A percentile compares a stretch with the other conserved stretches of the same genome.
phyloP scores from a whole-genome alignment of 1,140 invertebrate species.

The Dermatophagoides farinae region DNA sequence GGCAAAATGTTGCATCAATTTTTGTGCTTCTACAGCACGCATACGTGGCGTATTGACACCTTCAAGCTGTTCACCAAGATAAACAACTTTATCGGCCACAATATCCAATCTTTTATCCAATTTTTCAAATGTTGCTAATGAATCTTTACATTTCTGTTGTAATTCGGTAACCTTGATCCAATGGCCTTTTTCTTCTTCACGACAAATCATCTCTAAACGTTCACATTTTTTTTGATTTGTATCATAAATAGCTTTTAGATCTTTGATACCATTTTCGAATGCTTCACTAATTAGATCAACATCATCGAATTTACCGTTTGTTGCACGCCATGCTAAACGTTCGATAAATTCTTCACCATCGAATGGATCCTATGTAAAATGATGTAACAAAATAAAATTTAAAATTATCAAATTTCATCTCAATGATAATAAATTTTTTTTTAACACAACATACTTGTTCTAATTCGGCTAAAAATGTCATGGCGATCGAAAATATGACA shows the following conservation, averaged over 20 bases:
- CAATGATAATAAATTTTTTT: not conserved
- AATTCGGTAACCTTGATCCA: conserved; percentile 55
- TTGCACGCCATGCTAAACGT: conserved; percentile 75
- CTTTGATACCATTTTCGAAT: conserved; percentile 68
- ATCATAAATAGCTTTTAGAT: conserved; percentile 19
- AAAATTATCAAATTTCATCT: not conserved
- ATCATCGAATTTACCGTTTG: conserved; percentile 41
- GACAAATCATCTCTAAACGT: conserved; percentile 52
- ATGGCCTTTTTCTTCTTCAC: conserved; percentile 67
- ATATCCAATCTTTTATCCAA: conserved; percentile 86
- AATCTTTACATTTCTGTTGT: conserved; percentile 64
- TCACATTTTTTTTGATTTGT: conserved; percentile 52
- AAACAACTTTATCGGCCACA: conserved; percentile 88
- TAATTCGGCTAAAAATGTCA: conserved; percentile 7
- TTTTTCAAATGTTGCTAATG: conserved; percentile 69
- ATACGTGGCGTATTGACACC: conserved; percentile 84
- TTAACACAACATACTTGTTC: conserved; percentile 2
- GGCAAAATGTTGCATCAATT: conserved; percentile 74
- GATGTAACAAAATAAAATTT: not conserved
- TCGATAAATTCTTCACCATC: conserved; percentile 94
- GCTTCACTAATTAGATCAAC: conserved; percentile 49
- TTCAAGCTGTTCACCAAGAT: conserved; percentile 89
- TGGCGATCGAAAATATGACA: not conserved
- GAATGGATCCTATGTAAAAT: conserved; percentile 53
- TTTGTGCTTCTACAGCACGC: conserved; percentile 78